Conservation (phyloP, 2,888 invertebrate genomes). For the Microctonus aethiopoides region DNA sequence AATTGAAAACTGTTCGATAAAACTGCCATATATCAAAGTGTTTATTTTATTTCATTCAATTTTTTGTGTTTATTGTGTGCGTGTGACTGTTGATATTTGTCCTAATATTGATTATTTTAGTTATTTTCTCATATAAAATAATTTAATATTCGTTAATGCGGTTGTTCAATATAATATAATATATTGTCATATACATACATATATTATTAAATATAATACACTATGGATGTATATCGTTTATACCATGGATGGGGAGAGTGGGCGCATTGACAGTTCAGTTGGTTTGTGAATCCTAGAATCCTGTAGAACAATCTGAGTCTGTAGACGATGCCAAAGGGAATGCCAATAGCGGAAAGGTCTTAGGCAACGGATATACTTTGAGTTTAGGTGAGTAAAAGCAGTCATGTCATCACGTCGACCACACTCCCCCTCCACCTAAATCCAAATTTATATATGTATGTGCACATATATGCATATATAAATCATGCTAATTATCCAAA, state of each 20-base stretch:
- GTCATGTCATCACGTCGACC: constrained; percentile 40
- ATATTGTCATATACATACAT: constrained; percentile 35
- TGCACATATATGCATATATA: constrained; percentile 3
- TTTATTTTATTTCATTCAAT: constrained; percentile 41
- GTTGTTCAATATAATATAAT: constrained; percentile 22
- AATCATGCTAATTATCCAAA: constrained; percentile 8
- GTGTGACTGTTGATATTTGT: constrained; percentile 33
- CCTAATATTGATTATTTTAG: constrained; percentile 44
- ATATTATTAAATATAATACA: constrained; percentile 44
- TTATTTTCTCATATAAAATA: constrained; percentile 17
- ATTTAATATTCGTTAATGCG: constrained; percentile 9
- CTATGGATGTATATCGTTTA: constrained; percentile 19
- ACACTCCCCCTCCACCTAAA: constrained; percentile 26
- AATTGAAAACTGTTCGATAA: constrained; percentile 59
- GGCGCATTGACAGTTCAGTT: constrained; percentile 61
- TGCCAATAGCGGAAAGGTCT: constrained; percentile 60
- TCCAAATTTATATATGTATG: constrained; percentile 14
- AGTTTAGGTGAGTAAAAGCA: constrained; percentile 64
- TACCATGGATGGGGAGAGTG: constrained; percentile 49
- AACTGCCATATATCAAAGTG: constrained; percentile 51
- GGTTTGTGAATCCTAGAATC: constrained; percentile 64
- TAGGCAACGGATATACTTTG: constrained; percentile 62
- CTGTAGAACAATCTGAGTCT: constrained; percentile 64
- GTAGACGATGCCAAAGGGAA: constrained; percentile 63
- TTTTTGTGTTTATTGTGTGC: constrained; percentile 47